Evolutionary conservation across 2,797 vertebrate genomes (phyloP).

Genomic region (Craterocephalus amniculus): DNA sequence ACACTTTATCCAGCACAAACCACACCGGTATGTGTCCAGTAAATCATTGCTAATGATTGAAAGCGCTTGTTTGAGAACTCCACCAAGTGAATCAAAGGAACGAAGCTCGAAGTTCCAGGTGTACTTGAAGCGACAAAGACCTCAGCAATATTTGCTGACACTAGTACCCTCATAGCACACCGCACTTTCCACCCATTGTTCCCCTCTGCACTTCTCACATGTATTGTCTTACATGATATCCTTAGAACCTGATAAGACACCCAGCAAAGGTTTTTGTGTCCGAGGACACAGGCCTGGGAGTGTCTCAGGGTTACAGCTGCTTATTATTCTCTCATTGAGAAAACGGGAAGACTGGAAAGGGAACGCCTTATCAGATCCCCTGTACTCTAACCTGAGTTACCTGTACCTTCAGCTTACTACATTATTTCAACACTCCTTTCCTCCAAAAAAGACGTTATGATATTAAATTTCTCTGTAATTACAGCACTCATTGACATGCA

Average conservation of each 20-base stretch:
- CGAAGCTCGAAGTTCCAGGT: slow-evolving; percentile 66
- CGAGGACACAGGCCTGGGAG: slow-evolving; percentile 79
- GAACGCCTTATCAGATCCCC: slow-evolving; percentile 72
- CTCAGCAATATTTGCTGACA: slow-evolving; percentile 78
- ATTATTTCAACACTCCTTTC: slow-evolving; percentile 66
- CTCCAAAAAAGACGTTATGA: slow-evolving; percentile 73
- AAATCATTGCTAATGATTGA: slow-evolving; percentile 19
- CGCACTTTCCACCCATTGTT: slow-evolving; percentile 78
- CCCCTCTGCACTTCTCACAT: slow-evolving; percentile 82
- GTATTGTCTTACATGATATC: slow-evolving; percentile 85
- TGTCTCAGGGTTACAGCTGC: slow-evolving; percentile 80
- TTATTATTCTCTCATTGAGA: slow-evolving; percentile 76
- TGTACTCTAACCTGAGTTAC: slow-evolving; percentile 68
- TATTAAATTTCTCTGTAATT: slow-evolving; percentile 77
- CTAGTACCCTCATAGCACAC: slow-evolving; percentile 75
- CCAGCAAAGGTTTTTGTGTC: slow-evolving; percentile 67
- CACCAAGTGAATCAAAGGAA: slow-evolving; percentile 62
- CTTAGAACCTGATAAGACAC: slow-evolving; percentile 82
- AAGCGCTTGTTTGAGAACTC: slow-evolving; percentile 46
- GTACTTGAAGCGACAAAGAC: slow-evolving; percentile 76
- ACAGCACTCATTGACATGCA: slow-evolving; percentile 71
- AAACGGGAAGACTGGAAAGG: slow-evolving; percentile 59
- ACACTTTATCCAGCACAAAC: slow-evolving; percentile 15
- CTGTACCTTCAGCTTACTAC: slow-evolving; percentile 58
- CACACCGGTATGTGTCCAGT: slow-evolving; percentile 15